Conservation (phyloP, 2,797 vertebrate species). For the Pangasius mekongensis region DNA sequence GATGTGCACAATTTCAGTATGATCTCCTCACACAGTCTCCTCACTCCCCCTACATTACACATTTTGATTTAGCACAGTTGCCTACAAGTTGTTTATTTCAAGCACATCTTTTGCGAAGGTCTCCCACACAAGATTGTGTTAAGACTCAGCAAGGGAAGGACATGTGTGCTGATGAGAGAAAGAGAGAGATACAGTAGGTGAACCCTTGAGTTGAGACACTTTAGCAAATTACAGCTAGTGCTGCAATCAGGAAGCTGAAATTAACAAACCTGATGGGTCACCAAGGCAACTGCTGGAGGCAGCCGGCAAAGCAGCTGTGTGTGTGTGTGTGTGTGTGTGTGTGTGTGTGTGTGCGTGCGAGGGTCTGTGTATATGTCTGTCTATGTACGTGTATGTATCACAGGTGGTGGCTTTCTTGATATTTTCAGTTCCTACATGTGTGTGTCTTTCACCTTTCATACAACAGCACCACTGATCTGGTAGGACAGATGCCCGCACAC, state of each 20-base stretch:
- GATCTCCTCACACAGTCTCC: neutral
- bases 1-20: neutral
- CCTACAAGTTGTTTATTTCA: constrained; percentile 13
- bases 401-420: constrained; percentile 9
- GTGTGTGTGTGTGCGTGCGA: neutral
- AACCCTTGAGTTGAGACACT: constrained; percentile 70
- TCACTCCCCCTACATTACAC: neutral
- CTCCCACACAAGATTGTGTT: constrained; percentile 1
- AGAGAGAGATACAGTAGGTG: constrained; percentile 51
- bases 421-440: neutral
- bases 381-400: neutral
- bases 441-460: neutral
- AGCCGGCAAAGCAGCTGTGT: constrained; percentile 49
- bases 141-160: constrained; percentile 4
- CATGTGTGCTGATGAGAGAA: constrained; percentile 4
- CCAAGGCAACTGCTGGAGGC: constrained; percentile 72
- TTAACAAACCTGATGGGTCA: constrained; percentile 70
- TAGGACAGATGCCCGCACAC: neutral
- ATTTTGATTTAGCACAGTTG: neutral
- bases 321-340: constrained; percentile 36
- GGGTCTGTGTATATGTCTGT: neutral
- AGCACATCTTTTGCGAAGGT: neutral
- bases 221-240: constrained; percentile 71
- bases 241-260: constrained; percentile 78
- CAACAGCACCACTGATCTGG: neutral